Evolutionary conservation across 2,797 vertebrate species (phyloP).

Genomic region (Pangasius larnaudii): DNA sequence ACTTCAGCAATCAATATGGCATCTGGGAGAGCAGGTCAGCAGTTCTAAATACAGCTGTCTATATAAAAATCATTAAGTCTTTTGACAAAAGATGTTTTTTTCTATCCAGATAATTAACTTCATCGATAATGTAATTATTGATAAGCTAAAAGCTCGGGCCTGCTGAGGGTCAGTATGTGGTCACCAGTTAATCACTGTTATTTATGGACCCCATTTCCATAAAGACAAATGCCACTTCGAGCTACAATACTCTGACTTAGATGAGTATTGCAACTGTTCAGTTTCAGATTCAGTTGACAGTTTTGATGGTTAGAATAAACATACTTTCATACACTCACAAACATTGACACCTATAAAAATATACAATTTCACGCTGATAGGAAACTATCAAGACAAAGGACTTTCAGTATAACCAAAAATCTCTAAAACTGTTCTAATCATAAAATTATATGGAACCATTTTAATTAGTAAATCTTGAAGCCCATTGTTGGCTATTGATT

Average conservation of each 20-base stretch:
- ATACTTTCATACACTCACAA: background rate
- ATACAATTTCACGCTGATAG: background rate
- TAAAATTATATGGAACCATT: too few species aligned
- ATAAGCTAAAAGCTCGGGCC: conserved; percentile 42
- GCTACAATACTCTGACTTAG: conserved; percentile 31
- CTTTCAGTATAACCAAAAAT: background rate
- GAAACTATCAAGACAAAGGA: background rate
- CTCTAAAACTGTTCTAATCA: background rate
- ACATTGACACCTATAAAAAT: background rate
- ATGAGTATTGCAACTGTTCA: conserved; percentile 29
- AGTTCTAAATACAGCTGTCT: conserved; percentile 21
- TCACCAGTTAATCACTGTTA: conserved; percentile 55
- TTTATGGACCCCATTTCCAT: conserved; percentile 46
- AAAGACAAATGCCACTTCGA: conserved; percentile 46
- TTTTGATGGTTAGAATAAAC: background rate
- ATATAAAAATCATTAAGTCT: conserved; percentile 28
- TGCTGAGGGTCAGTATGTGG: conserved; percentile 52
- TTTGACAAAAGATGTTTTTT: conserved; percentile 32
- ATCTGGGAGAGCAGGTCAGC: background rate
- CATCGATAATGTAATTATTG: conserved; percentile 44
- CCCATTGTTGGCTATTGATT: background rate
- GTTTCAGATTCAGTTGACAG: background rate
- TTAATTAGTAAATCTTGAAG: background rate
- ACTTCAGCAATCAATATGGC: background rate
- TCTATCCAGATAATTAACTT: conserved; percentile 50